Evolutionary conservation across 2,797 vertebrate genomes (phyloP).

Genomic region (Champsocephalus gunnari): DNA sequence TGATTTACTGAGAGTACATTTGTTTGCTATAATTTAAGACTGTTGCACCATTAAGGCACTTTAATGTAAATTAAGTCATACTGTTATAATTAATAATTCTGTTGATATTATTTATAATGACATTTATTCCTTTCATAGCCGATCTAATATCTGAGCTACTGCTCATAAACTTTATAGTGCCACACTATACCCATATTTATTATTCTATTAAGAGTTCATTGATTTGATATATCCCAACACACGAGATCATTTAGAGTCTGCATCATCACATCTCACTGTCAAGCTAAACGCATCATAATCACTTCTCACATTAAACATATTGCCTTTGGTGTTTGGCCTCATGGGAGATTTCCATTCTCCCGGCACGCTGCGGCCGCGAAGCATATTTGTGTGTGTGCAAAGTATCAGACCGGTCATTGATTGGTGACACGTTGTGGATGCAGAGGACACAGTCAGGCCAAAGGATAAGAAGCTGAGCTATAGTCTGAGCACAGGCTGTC

Average conservation of each 20-base stretch:
- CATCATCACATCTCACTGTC: slow-evolving; percentile 6
- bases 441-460: slow-evolving; percentile 29
- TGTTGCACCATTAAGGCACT: no score
- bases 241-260: neutral
- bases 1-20: no score
- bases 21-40: no score
- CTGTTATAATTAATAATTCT: no score
- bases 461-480: slow-evolving; percentile 43
- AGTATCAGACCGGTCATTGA: slow-evolving; percentile 33
- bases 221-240: no score
- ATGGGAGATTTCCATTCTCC: slow-evolving; percentile 5
- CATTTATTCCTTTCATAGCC: no score
- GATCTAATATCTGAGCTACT: no score
- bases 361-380: slow-evolving; percentile 3
- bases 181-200: no score
- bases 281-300: neutral
- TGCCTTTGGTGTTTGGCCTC: neutral
- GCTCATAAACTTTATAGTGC: no score
- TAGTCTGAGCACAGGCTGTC: slow-evolving; percentile 55
- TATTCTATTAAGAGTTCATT: no score
- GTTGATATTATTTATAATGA: no score
- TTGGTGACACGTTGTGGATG: slow-evolving; percentile 39
- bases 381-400: slow-evolving; percentile 13
- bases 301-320: slow-evolving; percentile 14
- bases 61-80: no score